Evolutionary conservation across 2,888 invertebrate species (phyloP), one percentile per base, ranked within the genome.

Genomic region (Pristionchus arcanus): DNA sequence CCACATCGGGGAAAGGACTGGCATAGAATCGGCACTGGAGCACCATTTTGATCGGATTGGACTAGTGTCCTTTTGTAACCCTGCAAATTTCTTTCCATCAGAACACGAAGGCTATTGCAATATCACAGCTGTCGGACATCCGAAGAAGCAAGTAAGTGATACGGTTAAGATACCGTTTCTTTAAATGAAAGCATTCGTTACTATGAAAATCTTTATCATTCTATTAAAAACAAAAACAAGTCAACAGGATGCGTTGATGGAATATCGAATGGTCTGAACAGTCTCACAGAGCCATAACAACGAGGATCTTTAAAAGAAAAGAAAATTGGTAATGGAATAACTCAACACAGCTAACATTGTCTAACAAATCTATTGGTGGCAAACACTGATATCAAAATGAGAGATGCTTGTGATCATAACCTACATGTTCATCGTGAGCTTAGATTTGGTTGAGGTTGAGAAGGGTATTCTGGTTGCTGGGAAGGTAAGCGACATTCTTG

Each of bases 1-100:
- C 99, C 91, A 98, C 97, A 95, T 99, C 99, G 1, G 99, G 99
- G 96, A 98, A 99, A 95, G 97, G 98, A 96, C 98, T 97, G 95
- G 97, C 97, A 96, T 99, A 99, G 97, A 98, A 99, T 95, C 99
- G 97, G 97, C 98, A 98, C 94, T 97, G 97, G 91, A 98, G 96
- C 95, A 97, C 97, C 96, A 96, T 96, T 31, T 59, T 81, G 21
- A 37, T n/a, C 34, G 81, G 25, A 53, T 83, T 16, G 28, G 83
- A 83, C 55, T 31, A 81, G 25, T 37, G 42, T 37, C 81, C 34
- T n/a, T 49, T 25, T 83, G 83, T 83, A 31, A 83, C 83, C 83
- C 83, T 83, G 83, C 21, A 77, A 77, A 7, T 19, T 25, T 3
- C 15, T 3, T 77, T 42, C 74, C 25, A 9, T 25, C 42, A 49